Base-by-base conservation (phyloP, 2,888 invertebrate genomes). In the Sthenelais limicola region DNA sequence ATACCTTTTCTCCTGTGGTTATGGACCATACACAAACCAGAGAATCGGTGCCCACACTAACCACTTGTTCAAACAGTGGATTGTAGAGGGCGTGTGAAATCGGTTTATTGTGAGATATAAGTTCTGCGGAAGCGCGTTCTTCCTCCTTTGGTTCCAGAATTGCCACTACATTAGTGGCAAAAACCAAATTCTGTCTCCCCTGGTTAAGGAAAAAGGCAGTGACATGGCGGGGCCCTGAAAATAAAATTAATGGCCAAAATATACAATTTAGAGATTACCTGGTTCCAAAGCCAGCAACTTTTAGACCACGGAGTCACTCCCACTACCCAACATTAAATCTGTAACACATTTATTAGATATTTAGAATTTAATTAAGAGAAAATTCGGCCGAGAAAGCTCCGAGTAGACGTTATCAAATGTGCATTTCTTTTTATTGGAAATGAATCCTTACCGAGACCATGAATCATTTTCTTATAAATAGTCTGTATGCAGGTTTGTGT, bases 1-100 rank as follows among this genome's bases (percentile, higher is more conserved):
- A 4, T 12, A 62, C 62, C 70, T 93, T 90, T 72, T 80, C 74
- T 1, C 94, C 93, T 56, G 90, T 91, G 87, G 91, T 90, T 0
- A 93, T 92, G 85, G 94, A 92, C 95, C 95, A 95, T 30, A 93
- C 92, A 79, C 93, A 93, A 73, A 95, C 93, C 76, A 91, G 92
- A 77, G 94, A 94, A 83, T 94, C 94, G 85, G 92, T 88, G 71
- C 94, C 94, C 69, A 92, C 93, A 0, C 94, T 93, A 72, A 95
- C 91, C 24, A 94, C 81, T 87, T 89, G 77, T 43, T 92, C 91
- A 32, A 93, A 94, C 0, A 94, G 89, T 21, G 91, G 91, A 88
- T 94, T 94, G 86, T 93, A 94, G 0, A 94, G 89, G 7, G 93
- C 90, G 38, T 90, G 91, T n/a, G 93, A 91, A 54, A 94, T 91